Percentiles rank a stretch among this genome's conserved stretches.
Conservation (phyloP, 2,888 invertebrate genomes). For the Lissonota sp. region DNA sequence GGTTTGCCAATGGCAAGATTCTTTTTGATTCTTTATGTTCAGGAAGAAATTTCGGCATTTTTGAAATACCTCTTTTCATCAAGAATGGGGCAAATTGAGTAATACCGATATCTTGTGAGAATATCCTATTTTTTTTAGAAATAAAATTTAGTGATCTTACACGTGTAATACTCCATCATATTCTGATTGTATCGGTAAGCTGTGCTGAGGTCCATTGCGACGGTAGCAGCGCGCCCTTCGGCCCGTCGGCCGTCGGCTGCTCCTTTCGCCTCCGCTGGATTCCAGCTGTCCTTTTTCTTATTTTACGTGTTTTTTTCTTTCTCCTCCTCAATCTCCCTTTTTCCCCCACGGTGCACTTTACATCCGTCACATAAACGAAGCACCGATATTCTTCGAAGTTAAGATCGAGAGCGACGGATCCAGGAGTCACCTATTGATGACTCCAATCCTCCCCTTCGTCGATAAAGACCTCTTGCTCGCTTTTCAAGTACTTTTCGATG, state of each 20-base stretch:
- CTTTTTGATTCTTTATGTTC: background rate
- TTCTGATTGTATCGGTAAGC: slow-evolving; percentile 98
- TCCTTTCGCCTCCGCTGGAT: slow-evolving; percentile 66
- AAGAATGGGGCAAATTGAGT: too few relatives aligned
- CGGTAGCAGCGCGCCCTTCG: slow-evolving; percentile 83
- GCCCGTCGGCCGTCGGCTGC: slow-evolving; percentile 80
- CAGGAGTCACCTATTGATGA: slow-evolving; percentile 68
- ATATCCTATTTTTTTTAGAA: background rate
- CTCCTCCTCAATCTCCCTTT: slow-evolving; percentile 25
- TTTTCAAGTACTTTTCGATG: slow-evolving; percentile 61
- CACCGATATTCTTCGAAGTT: slow-evolving; percentile 3
- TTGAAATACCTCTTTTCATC: too few relatives aligned
- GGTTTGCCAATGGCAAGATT: background rate
- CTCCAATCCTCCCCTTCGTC: slow-evolving; percentile 10
- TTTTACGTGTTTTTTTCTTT: slow-evolving; percentile 5
- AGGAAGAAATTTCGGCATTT: background rate
- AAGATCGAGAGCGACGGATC: slow-evolving; percentile 36
- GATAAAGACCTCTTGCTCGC: slow-evolving; percentile 72
- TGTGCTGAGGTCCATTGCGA: slow-evolving; percentile 93
- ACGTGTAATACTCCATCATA: slow-evolving; percentile 99
- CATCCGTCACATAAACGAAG: background rate
- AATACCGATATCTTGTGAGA: too few relatives aligned
- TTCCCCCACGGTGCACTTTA: slow-evolving; percentile 25
- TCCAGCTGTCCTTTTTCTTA: slow-evolving; percentile 72
- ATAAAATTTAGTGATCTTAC: slow-evolving; percentile 86